Evolutionary conservation across 2,888 invertebrate genomes (phyloP).

Genomic region (Macrosoma leucophasiata): DNA sequence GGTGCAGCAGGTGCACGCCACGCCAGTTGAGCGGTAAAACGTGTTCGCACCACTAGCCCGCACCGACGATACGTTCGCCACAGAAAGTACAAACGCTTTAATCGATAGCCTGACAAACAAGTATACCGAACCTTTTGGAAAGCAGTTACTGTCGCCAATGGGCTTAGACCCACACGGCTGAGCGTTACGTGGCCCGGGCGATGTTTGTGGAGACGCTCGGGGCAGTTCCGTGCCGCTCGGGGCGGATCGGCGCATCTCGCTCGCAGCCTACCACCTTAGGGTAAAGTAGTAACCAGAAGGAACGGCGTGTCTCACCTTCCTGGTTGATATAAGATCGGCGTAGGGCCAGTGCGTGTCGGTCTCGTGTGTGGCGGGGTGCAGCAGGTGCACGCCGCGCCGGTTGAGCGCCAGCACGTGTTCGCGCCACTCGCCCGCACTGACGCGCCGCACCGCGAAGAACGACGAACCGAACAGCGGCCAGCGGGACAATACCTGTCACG

Average conservation of each 20-base stretch:
- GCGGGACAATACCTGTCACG: conserved; percentile 91
- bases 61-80: conserved; percentile 77
- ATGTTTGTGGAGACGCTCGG: too few relatives aligned
- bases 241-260: too few relatives aligned
- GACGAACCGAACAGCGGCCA: conserved; percentile 99
- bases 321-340: conserved; percentile 95
- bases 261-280: too few relatives aligned
- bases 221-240: too few relatives aligned
- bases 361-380: conserved; percentile 94
- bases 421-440: conserved; percentile 82
- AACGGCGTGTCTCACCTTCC: conserved; percentile 76
- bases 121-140: too few relatives aligned
- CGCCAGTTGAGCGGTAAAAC: conserved; percentile 94
- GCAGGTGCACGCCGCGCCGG: conserved; percentile 93
- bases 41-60: conserved; percentile 85
- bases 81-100: too few relatives aligned
- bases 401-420: conserved; percentile 96
- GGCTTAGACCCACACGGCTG: too few relatives aligned
- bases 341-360: conserved; percentile 95
- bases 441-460: conserved; percentile 96
- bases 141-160: too few relatives aligned
- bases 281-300: too few relatives aligned
- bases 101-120: too few relatives aligned
- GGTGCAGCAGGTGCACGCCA: conserved; percentile 95
- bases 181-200: too few relatives aligned